Percentiles rank a stretch among this genome's conserved stretches.
These are phyloP conservation scores for Hippocampus abdominalis DNA, from an alignment of 2,113 vertebrate species.

Conservation along the genomic window DNA sequence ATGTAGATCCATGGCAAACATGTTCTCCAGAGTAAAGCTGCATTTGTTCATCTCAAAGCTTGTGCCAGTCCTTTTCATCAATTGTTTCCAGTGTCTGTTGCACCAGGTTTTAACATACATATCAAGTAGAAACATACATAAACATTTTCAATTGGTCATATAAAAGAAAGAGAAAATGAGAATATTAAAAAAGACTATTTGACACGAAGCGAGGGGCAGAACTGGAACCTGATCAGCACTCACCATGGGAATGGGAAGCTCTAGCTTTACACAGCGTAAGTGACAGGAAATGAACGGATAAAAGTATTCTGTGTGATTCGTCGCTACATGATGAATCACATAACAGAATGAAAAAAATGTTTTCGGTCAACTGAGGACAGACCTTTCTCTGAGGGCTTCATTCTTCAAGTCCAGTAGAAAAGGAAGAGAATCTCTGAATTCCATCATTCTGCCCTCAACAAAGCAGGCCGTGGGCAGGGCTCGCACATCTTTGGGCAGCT, in stretches of 20 bases:
- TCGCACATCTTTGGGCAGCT: conserved; percentile 80
- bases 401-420: conserved; percentile 90
- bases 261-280: too few species aligned
- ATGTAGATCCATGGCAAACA: conserved; percentile 96
- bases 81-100: conserved; percentile 89
- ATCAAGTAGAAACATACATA: too few species aligned
- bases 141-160: neutral
- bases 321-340: too few species aligned
- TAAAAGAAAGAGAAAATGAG: neutral
- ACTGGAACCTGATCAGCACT: too few species aligned
- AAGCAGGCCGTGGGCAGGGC: conserved; percentile 74
- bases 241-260: too few species aligned
- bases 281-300: too few species aligned
- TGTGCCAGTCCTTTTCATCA: conserved; percentile 84
- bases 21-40: conserved; percentile 90
- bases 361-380: neutral
- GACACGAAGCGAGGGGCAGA: too few species aligned
- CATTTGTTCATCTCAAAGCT: conserved; percentile 85
- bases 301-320: too few species aligned
- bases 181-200: too few species aligned
- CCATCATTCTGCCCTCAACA: conserved; percentile 84
- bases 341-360: neutral
- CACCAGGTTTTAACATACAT: neutral
- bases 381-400: conserved; percentile 91
- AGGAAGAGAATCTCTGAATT: conserved; percentile 88